A percentile compares a stretch with the other conserved stretches of the same genome.
Conservation (phyloP, 2,888 invertebrate genomes). For the Tuta absoluta region DNA sequence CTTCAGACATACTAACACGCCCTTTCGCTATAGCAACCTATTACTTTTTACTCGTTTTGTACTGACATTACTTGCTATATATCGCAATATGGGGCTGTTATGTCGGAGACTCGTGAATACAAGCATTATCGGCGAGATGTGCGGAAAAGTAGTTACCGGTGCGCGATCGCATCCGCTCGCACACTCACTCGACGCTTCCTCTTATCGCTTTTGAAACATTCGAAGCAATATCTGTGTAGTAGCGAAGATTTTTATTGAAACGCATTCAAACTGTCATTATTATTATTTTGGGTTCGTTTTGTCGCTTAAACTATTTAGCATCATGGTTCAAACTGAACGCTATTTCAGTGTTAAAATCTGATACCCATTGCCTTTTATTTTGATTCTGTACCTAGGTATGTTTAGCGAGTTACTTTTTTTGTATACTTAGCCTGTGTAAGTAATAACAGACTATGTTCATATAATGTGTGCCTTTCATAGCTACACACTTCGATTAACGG, state of each 20-base stretch:
- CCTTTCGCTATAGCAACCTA: conserved; percentile 31
- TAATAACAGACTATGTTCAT: too few relatives aligned
- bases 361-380: too few relatives aligned
- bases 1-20: not conserved
- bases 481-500: too few relatives aligned
- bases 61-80: conserved; percentile 50
- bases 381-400: too few relatives aligned
- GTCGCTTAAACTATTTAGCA: too few relatives aligned
- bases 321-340: too few relatives aligned
- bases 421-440: too few relatives aligned
- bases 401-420: too few relatives aligned
- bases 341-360: too few relatives aligned
- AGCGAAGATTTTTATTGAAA: not conserved
- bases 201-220: conserved; percentile 28
- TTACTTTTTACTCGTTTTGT: conserved; percentile 36
- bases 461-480: too few relatives aligned
- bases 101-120: conserved; percentile 51
- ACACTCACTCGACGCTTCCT: conserved; percentile 51
- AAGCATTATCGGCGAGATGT: conserved; percentile 61
- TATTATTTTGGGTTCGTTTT: not conserved
- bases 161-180: conserved; percentile 68
- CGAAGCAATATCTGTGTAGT: not conserved
- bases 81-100: conserved; percentile 45
- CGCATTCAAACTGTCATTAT: not conserved
- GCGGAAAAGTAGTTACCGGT: conserved; percentile 79